These are phyloP conservation scores for Phrynocephalus versicolor DNA, from an alignment of 2,113 vertebrate genomes.

Conservation along the genomic window DNA sequence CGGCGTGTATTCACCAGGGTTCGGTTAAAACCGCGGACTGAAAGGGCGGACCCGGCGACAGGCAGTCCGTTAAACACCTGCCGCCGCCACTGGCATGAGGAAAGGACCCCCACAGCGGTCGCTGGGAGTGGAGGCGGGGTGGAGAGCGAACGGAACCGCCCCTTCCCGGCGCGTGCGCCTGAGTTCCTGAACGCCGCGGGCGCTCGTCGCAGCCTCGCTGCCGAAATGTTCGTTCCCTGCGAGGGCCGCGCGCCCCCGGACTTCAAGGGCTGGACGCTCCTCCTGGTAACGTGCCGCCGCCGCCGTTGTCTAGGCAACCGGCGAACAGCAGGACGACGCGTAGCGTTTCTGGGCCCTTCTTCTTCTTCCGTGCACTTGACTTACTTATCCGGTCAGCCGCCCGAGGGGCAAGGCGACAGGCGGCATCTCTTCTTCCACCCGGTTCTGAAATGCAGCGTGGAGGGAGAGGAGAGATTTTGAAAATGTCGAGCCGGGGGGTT, in stretches of 20 bases:
- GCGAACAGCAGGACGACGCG: neutral
- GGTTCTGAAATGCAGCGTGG: too few relatives aligned
- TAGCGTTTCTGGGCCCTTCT: neutral
- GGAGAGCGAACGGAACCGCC: too few relatives aligned
- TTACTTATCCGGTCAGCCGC: neutral
- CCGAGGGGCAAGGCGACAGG: neutral
- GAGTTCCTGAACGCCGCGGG: neutral
- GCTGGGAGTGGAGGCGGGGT: too few relatives aligned
- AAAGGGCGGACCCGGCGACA: neutral
- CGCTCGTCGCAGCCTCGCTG: neutral
- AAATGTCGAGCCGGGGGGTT: too few relatives aligned
- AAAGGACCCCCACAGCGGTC: neutral
- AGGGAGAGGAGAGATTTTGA: too few relatives aligned
- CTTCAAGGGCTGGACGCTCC: constrained; percentile 83
- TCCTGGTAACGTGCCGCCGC: constrained; percentile 89
- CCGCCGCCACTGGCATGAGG: too few relatives aligned
- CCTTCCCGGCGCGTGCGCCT: rapidly evolving
- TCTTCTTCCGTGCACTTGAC: neutral
- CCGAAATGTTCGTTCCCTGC: constrained; percentile 82
- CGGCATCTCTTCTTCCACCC: too few relatives aligned
- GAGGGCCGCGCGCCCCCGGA: constrained; percentile 50
- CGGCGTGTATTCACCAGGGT: too few relatives aligned
- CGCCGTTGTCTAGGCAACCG: rapidly evolving
- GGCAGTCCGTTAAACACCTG: neutral
- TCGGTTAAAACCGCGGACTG: neutral